A percentile compares a stretch with the other conserved stretches of the same genome.
These are phyloP conservation scores for Octodon degus DNA, from an alignment of 2,113 vertebrate genomes.

Conservation along the genomic window DNA sequence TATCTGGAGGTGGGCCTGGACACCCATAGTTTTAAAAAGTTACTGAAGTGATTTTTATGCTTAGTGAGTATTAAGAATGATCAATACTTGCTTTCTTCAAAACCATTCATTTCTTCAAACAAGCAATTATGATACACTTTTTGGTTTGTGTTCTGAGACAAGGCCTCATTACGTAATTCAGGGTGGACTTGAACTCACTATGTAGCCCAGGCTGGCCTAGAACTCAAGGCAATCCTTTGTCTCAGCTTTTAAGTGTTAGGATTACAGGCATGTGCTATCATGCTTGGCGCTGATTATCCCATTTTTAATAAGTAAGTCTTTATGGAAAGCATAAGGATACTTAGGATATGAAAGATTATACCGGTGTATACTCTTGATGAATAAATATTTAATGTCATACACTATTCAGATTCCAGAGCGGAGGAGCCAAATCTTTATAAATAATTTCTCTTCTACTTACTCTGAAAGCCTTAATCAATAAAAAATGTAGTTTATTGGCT, in stretches of 20 bases:
- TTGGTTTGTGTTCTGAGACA: not conserved
- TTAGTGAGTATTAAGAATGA: slow-evolving; percentile 17
- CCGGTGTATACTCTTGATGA: not conserved
- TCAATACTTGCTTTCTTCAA: slow-evolving; percentile 2
- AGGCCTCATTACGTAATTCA: not conserved
- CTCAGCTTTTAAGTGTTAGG: not conserved
- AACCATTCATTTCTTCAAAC: not conserved
- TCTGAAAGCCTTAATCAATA: not conserved
- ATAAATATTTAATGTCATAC: not conserved
- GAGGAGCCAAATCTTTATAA: not conserved
- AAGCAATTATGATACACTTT: not conserved
- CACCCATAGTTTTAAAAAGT: not conserved
- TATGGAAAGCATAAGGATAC: not conserved
- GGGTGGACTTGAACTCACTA: not conserved
- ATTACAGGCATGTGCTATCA: not conserved
- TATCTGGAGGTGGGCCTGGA: not conserved
- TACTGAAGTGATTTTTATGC: not conserved
- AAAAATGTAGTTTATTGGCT: not conserved
- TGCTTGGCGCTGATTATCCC: not conserved
- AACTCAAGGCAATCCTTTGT: not conserved
- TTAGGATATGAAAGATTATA: not conserved
- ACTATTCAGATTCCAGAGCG: not conserved
- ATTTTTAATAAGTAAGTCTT: not conserved
- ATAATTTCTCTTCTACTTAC: not conserved
- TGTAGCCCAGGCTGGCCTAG: not conserved